These are phyloP conservation scores for Teleiodes luculella DNA, from an alignment of 2,888 invertebrate species.

Conservation along the genomic window DNA sequence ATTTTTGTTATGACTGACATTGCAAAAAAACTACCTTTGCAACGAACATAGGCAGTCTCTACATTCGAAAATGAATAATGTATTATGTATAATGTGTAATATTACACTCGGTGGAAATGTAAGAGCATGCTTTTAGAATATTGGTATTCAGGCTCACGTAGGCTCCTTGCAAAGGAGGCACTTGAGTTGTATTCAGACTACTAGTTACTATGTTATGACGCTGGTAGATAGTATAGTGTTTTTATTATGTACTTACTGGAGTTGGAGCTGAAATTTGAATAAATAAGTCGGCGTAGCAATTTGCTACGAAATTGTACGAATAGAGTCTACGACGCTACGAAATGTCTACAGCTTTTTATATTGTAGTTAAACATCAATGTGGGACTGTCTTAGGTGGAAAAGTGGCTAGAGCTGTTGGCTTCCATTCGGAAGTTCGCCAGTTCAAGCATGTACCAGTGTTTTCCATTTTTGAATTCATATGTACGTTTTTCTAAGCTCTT, in stretches of 20 bases:
- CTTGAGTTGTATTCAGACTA: constrained; percentile 19
- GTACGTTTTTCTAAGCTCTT: too few relatives aligned
- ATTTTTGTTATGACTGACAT: too few relatives aligned
- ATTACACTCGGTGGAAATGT: constrained; percentile 20
- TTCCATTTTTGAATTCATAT: too few relatives aligned
- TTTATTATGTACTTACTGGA: neutral
- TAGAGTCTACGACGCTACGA: too few relatives aligned
- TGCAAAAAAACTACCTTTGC: too few relatives aligned
- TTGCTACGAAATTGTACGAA: neutral
- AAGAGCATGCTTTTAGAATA: constrained; percentile 30
- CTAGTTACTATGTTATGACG: constrained; percentile 4
- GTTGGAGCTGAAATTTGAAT: neutral
- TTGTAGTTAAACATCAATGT: too few relatives aligned
- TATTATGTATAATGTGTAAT: constrained; percentile 15
- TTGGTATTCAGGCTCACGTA: constrained; percentile 30
- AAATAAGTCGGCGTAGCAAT: neutral
- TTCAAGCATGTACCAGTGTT: too few relatives aligned
- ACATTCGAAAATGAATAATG: constrained; percentile 12
- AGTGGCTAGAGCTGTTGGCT: too few relatives aligned
- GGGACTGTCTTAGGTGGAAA: too few relatives aligned
- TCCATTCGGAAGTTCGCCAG: too few relatives aligned
- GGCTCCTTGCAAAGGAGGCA: constrained; percentile 10
- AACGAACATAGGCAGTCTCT: neutral
- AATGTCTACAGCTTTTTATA: too few relatives aligned
- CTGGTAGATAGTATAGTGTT: neutral